Evolutionary conservation across 92 coral and sea anemone species (phyloP), one percentile per base, ranked within the genome.

Genomic region (Actinostola sp.): DNA sequence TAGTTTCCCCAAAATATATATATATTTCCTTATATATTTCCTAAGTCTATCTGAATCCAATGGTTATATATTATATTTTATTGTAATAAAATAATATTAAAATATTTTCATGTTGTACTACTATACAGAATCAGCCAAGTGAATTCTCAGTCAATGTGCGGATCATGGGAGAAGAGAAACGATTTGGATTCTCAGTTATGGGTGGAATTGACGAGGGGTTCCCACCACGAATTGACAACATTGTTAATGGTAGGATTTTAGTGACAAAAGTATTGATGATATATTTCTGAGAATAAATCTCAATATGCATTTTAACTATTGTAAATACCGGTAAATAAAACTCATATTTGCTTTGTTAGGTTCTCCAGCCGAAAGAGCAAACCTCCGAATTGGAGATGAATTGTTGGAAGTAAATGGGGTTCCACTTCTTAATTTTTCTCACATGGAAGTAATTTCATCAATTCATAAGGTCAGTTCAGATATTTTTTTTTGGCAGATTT

Each of bases 151-250:
- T 95, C 73, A 87, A 88, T 81, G 92, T 95, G 54, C 80, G 97
- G 42, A 81, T 95, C 70, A 65, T 81, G 58, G 97, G 89, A 39
- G 92, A 95, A 52, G 97, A 95, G 63, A 91, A 84, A 51, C 77
- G 99, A 28, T 95, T 95, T 95, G 99, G 99, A 19, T 95, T 95
- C 74, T 91, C 99, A 10, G 99, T 95, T 14, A 87, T 95, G 87
- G 99, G 98, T 14, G 99, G 99, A 56, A 81, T 72, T n/a, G 99
- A 95, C 73, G 99, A 91, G 55, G 99, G 99, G 11, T 95, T 95
- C 72, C 79, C 90, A 9, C 99, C 99, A 41, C 73, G 93, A 36
- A 91, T 95, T 80, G 99, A 95, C 67, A 93, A 91, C 66, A 85
- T 95, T 66, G 88, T 92, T n/a, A 82, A 89, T 91, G 99, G 99